A percentile compares a stretch with the other conserved stretches of the same genome.
phyloP scores from a whole-genome alignment of 1,140 invertebrate species.

The Argopecten irradians region DNA sequence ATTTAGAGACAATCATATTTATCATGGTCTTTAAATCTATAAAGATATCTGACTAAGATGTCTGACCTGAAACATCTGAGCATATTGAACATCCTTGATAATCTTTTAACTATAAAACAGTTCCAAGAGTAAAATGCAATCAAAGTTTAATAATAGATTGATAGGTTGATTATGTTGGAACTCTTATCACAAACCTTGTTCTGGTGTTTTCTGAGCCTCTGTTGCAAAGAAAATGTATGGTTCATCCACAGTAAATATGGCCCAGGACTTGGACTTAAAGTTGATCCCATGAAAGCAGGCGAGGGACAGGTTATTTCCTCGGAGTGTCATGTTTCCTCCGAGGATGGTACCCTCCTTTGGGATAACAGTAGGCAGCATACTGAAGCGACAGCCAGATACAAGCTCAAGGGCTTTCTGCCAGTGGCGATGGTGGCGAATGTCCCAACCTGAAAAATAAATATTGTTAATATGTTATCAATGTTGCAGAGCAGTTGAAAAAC shows the following conservation, averaged over 20 bases:
- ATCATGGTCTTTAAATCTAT: neutral
- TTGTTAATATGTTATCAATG: neutral
- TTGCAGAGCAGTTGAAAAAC: no score
- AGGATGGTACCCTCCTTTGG: constrained; percentile 88
- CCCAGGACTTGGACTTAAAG: constrained; percentile 98
- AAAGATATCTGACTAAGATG: neutral
- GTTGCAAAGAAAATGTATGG: constrained; percentile 96
- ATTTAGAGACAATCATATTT: neutral
- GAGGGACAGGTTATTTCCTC: constrained; percentile 92
- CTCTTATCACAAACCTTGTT: constrained; percentile 59
- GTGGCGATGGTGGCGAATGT: constrained; percentile 88
- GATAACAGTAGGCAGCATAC: constrained; percentile 84
- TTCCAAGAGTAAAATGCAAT: neutral
- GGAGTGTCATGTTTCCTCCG: constrained; percentile 88
- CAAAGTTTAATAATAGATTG: neutral
- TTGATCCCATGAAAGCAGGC: constrained; percentile 99
- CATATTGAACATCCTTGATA: neutral
- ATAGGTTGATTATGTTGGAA: neutral
- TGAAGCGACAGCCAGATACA: constrained; percentile 85
- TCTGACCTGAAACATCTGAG: neutral
- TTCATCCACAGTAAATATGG: constrained; percentile 94
- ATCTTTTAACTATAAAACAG: neutral
- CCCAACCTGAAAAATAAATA: constrained; percentile 51
- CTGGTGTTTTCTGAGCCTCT: constrained; percentile 85
- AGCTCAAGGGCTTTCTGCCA: constrained; percentile 90